Percentiles rank a stretch among this genome's conserved stretches.
Conservation (phyloP, 2,888 invertebrate genomes). For the Napeogenes inachia region DNA sequence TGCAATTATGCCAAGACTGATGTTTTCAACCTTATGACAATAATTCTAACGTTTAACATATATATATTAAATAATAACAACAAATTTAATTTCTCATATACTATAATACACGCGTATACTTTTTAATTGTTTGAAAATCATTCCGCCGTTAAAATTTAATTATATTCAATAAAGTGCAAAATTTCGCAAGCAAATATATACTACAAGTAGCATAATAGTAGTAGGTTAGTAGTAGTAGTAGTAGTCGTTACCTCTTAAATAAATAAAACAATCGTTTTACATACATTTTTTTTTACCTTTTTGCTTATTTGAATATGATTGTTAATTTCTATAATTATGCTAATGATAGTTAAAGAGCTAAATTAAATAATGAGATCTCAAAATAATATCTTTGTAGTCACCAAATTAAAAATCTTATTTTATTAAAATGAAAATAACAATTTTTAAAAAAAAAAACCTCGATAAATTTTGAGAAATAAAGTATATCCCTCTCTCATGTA, state of each 20-base stretch:
- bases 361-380: no score
- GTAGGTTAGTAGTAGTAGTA: no score
- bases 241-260: no score
- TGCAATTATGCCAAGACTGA: neutral
- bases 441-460: no score
- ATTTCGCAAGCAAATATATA: neutral
- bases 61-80: neutral
- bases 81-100: neutral
- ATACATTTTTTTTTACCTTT: conserved; percentile 18
- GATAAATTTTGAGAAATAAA: no score
- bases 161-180: neutral
- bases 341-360: conserved; percentile 12
- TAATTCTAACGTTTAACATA: neutral
- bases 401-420: no score
- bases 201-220: neutral
- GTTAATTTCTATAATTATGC: conserved; percentile 21
- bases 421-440: no score
- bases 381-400: no score
- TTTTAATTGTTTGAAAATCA: neutral
- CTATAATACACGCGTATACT: neutral
- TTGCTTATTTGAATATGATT: conserved; percentile 21
- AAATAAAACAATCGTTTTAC: conserved; percentile 5
- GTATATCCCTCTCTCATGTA: no score
- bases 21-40: neutral
- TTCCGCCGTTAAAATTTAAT: neutral